Conservation (phyloP, 2,888 invertebrate species). For the Brachyopa scutellaris region DNA sequence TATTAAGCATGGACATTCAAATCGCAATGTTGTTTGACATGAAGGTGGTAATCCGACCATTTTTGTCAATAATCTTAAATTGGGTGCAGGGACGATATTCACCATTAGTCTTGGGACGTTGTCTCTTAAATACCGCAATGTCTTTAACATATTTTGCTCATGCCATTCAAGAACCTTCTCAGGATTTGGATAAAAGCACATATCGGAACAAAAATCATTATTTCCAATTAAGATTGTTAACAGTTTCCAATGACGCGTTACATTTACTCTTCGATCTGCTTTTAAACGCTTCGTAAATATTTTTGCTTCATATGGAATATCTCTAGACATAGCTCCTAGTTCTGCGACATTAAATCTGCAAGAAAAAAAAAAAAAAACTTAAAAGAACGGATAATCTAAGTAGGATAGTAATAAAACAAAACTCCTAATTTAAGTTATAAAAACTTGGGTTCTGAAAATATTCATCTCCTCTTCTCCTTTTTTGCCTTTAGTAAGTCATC, state of each 20-base stretch:
- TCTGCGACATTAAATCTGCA: slow-evolving; percentile 85
- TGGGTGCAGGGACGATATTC: slow-evolving; percentile 83
- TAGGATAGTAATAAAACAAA: too few relatives aligned
- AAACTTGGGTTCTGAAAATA: too few relatives aligned
- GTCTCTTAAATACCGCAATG: slow-evolving; percentile 82
- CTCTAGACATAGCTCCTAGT: slow-evolving; percentile 83
- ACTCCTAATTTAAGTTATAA: too few relatives aligned
- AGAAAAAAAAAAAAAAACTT: not conserved
- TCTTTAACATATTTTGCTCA: slow-evolving; percentile 82
- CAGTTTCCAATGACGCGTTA: slow-evolving; percentile 85
- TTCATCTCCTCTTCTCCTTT: too few relatives aligned
- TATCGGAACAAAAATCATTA: slow-evolving; percentile 85
- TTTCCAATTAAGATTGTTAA: slow-evolving; percentile 84
- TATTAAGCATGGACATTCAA: slow-evolving; percentile 85
- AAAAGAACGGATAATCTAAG: too few relatives aligned
- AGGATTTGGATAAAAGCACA: slow-evolving; percentile 82
- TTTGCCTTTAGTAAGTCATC: too few relatives aligned
- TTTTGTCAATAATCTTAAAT: slow-evolving; percentile 81
- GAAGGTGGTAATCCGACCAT: slow-evolving; percentile 79
- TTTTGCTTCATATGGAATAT: slow-evolving; percentile 84
- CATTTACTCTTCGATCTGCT: slow-evolving; percentile 83
- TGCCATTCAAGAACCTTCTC: slow-evolving; percentile 82
- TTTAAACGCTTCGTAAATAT: slow-evolving; percentile 83
- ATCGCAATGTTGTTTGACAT: slow-evolving; percentile 81
- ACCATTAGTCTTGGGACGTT: slow-evolving; percentile 85